Base-by-base conservation (phyloP, 2,113 vertebrate species). In the Turnix velox region DNA sequence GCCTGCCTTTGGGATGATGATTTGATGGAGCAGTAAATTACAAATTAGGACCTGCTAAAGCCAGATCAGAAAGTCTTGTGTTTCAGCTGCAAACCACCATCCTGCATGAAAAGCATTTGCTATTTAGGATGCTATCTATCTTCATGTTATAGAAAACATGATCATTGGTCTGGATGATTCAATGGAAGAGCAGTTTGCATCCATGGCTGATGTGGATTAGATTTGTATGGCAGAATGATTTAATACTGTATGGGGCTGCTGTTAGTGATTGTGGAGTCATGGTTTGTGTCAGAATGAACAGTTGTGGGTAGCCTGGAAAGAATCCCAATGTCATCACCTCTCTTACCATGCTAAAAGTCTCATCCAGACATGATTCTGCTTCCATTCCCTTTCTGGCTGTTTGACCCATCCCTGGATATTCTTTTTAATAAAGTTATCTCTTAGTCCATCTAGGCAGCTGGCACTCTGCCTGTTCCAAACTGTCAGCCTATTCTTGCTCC, bases 221-320 rank as follows among this genome's bases (percentile, higher is more conserved):
- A 27, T 68, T 75, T 52, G 9, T 9, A 22, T 55, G 58, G 57
- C 52, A 84, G 52, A 87, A 23, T 46, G 78, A 19, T 82, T 55
- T 84, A n/a, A 46, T 55, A 25, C 39, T 51, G 45, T 52, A 31
- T 22, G 43, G 69, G 17, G 27, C 35, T 51, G 40, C 14, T 87
- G 24, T 30, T 48, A 39, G 8, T 20, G 40, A 76, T 58, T 71
- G 68, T 30, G 15, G 52, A 73, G 67, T 52, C 75, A 52, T 8
- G 4, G 2, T 43, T 30, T 49, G 43, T 91, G 25, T 43, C 62
- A 84, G 57, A 81, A 55, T 0, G 0, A 82, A 10, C 8, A 31
- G 30, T 45, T 62, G 30, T 74, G 42, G 23, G 39, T 66, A 71
- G 14, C 49, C 39, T 89, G 74, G 66, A 59, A 72, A 81, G 43